phyloP scores from a whole-genome alignment of 2,888 invertebrate genomes.

The Clitarchus hookeri region DNA sequence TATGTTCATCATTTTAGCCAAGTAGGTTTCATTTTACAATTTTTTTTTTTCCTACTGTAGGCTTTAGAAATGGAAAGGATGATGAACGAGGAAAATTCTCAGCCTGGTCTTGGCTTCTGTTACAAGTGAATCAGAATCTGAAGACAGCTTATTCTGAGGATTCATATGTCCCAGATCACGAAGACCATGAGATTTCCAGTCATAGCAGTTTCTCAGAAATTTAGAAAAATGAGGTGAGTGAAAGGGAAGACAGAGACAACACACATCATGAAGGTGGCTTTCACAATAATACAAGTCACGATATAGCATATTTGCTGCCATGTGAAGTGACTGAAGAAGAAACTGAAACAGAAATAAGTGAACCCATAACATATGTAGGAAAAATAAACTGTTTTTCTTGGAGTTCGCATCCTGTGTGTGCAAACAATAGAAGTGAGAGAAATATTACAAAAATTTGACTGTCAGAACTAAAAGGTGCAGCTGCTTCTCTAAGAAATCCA shows the following conservation, averaged over 20 bases:
- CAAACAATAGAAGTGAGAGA: neutral
- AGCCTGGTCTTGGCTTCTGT: too few relatives aligned
- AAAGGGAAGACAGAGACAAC: neutral
- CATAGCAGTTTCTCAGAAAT: too few relatives aligned
- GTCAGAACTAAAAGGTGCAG: neutral
- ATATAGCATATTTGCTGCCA: neutral
- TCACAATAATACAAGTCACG: neutral
- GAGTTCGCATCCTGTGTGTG: neutral
- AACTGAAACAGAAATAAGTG: neutral
- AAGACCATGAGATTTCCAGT: too few relatives aligned
- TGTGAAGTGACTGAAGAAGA: neutral
- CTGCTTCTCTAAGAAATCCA: neutral
- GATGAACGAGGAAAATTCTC: too few relatives aligned
- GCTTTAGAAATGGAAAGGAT: too few relatives aligned
- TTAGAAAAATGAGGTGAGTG: neutral
- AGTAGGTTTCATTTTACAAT: too few relatives aligned
- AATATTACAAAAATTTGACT: constrained; percentile 4
- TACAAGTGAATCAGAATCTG: too few relatives aligned
- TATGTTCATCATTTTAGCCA: too few relatives aligned
- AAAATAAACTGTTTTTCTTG: constrained; percentile 18
- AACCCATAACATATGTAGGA: neutral
- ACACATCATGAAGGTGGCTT: neutral
- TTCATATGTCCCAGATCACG: too few relatives aligned
- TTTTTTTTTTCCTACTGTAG: too few relatives aligned
- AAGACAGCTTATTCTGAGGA: too few relatives aligned